These are phyloP conservation scores for Drosophila sp. DNA, from an alignment of 1,140 invertebrate genomes.

Conservation along the genomic window DNA sequence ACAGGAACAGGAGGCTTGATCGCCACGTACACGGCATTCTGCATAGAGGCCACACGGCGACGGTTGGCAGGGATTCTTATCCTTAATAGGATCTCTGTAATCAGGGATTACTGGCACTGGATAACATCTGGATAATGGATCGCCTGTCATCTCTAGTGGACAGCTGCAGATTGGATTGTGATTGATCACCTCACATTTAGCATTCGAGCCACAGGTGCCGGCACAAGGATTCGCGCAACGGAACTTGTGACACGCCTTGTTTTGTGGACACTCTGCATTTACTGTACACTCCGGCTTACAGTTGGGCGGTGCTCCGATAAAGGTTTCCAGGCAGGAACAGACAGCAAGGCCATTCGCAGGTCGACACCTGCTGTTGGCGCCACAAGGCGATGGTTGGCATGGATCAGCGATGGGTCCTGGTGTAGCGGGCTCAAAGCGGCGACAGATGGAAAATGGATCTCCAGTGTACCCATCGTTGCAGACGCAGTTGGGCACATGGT, in stretches of 20 bases:
- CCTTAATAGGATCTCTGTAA: constrained; percentile 85
- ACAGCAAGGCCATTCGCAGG: constrained; percentile 89
- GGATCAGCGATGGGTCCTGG: constrained; percentile 87
- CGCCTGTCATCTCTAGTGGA: constrained; percentile 88
- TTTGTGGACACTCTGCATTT: constrained; percentile 89
- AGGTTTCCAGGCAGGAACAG: constrained; percentile 92
- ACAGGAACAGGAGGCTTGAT: constrained; percentile 91
- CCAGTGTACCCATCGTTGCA: constrained; percentile 90
- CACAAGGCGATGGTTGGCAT: constrained; percentile 92
- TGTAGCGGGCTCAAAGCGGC: constrained; percentile 85
- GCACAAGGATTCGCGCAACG: constrained; percentile 90
- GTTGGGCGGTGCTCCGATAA: constrained; percentile 88
- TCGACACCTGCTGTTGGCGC: constrained; percentile 91
- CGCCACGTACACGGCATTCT: constrained; percentile 87
- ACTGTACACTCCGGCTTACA: constrained; percentile 91
- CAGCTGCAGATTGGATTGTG: constrained; percentile 92
- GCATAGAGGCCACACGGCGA: constrained; percentile 92
- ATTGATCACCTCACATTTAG: constrained; percentile 89
- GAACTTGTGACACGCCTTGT: constrained; percentile 89
- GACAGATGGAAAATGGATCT: constrained; percentile 92
- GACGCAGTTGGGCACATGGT: constrained; percentile 90
- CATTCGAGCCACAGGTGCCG: constrained; percentile 89
- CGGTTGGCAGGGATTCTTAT: constrained; percentile 90
- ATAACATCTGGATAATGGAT: constrained; percentile 90
- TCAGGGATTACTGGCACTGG: constrained; percentile 58